Evolutionary conservation across 1,140 invertebrate species (phyloP).

Genomic region (Aleiodes sp.): DNA sequence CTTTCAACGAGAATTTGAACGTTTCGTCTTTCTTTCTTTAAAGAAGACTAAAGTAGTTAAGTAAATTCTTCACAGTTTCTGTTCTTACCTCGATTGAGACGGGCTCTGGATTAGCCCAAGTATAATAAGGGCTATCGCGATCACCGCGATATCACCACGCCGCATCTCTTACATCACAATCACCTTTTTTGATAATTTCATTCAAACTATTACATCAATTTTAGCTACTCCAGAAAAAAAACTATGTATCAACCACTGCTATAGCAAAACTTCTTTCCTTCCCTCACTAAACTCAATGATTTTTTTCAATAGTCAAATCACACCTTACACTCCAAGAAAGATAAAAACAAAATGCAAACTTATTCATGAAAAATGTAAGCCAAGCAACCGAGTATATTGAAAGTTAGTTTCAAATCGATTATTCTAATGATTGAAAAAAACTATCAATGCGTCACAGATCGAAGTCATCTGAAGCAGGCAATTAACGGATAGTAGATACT

Average conservation of each 20-base stretch:
- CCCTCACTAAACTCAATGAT: not conserved
- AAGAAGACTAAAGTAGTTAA: too few relatives aligned
- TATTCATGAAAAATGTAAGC: not conserved
- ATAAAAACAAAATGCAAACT: not conserved
- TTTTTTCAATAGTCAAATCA: not conserved
- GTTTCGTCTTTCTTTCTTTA: too few relatives aligned
- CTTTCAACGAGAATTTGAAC: too few relatives aligned
- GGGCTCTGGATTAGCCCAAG: conserved; percentile 61
- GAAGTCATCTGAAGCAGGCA: conserved; percentile 1
- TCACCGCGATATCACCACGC: conserved; percentile 64
- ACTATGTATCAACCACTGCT: not conserved
- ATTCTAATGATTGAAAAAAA: not conserved
- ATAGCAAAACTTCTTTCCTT: not conserved
- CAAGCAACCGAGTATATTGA: not conserved
- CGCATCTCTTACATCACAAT: conserved; percentile 67
- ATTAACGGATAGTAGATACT: not conserved
- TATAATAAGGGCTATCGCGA: conserved; percentile 65
- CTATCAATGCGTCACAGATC: not conserved
- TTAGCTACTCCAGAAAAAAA: not conserved
- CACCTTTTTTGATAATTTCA: conserved; percentile 57
- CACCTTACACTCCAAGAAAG: not conserved
- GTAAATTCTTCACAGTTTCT: too few relatives aligned
- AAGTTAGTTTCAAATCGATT: not conserved
- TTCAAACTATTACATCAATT: conserved; percentile 41
- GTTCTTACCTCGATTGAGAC: conserved; percentile 59